Evolutionary conservation across 2,797 vertebrate genomes (phyloP).

Genomic region (Pangasius macronema): DNA sequence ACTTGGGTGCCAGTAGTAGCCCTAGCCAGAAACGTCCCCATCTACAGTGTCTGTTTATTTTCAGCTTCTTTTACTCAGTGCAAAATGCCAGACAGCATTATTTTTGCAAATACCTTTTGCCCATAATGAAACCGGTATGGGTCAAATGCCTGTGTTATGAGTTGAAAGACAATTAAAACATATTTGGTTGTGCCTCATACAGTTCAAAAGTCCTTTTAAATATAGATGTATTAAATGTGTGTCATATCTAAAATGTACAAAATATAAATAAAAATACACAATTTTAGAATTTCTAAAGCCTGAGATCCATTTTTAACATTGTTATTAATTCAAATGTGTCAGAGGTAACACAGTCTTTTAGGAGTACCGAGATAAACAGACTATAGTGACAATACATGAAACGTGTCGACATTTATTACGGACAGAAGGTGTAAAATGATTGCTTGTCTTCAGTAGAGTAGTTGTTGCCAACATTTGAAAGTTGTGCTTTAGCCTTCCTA

Average conservation of each 20-base stretch:
- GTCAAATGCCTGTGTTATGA: slow-evolving; percentile 69
- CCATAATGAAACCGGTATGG: slow-evolving; percentile 59
- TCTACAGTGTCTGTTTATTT: slow-evolving; percentile 61
- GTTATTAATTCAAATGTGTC: background rate
- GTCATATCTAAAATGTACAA: slow-evolving; percentile 88
- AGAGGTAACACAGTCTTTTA: background rate
- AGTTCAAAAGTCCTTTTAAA: slow-evolving; percentile 75
- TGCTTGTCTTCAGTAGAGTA: slow-evolving; percentile 5
- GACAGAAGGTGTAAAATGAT: too few species aligned
- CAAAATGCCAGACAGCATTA: slow-evolving; percentile 58
- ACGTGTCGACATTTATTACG: too few species aligned
- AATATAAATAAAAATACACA: slow-evolving; percentile 89
- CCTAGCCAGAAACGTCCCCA: slow-evolving; percentile 49
- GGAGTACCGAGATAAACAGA: too few species aligned
- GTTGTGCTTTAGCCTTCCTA: background rate
- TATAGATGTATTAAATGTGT: slow-evolving; percentile 82
- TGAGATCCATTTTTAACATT: slow-evolving; percentile 67
- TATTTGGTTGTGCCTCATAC: slow-evolving; percentile 73
- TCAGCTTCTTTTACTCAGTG: slow-evolving; percentile 45
- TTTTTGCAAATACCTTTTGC: slow-evolving; percentile 56
- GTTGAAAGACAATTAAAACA: slow-evolving; percentile 66
- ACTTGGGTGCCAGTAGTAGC: slow-evolving; percentile 51
- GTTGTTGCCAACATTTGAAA: background rate
- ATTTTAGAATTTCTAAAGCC: slow-evolving; percentile 87
- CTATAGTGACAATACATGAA: too few species aligned